These are phyloP conservation scores for Sitta europaea DNA, from an alignment of 2,113 vertebrate species.

Conservation along the genomic window DNA sequence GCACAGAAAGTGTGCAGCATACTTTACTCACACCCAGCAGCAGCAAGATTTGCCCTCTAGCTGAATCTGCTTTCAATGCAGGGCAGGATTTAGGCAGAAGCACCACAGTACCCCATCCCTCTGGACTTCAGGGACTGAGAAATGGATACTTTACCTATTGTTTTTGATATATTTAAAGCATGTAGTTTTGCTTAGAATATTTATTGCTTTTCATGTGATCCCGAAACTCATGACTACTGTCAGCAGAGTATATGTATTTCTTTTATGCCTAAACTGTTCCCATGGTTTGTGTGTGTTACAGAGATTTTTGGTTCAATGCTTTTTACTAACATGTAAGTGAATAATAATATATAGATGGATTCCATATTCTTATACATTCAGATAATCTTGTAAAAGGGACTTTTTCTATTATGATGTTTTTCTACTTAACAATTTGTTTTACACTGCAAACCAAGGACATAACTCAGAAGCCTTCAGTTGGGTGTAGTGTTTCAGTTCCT, in stretches of 20 bases:
- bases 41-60: background rate
- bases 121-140: background rate
- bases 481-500: background rate
- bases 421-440: background rate
- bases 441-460: background rate
- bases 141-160: background rate
- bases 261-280: background rate
- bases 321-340: background rate
- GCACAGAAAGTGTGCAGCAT: background rate
- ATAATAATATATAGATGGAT: background rate
- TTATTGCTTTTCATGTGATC: background rate
- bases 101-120: fast-evolving
- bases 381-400: background rate
- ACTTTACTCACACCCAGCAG: background rate
- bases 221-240: background rate
- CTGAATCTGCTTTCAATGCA: background rate
- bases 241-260: background rate
- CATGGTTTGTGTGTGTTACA: background rate
- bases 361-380: background rate
- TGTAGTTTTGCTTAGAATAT: background rate
- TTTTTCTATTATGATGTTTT: background rate
- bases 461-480: background rate
- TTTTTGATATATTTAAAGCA: background rate
- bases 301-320: background rate
- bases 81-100: background rate